Evolutionary conservation across 2,797 vertebrate genomes (phyloP).

Genomic region (Microtus obscurus): DNA sequence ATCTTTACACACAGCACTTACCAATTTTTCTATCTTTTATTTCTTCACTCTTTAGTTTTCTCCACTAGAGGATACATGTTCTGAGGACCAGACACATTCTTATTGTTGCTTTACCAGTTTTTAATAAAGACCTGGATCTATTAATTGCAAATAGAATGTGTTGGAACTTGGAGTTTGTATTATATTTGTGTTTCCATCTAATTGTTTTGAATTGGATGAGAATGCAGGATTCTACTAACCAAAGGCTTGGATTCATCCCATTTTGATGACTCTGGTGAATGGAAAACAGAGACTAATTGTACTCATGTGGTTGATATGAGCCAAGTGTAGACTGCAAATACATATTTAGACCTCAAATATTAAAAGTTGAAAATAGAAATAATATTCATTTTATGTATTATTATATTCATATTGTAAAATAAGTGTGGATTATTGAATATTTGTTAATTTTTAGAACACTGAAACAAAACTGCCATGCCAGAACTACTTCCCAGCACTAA

Average conservation of each 20-base stretch:
- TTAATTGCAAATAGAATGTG: not conserved
- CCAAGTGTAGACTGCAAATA: not conserved
- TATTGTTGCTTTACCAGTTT: slow-evolving; percentile 25
- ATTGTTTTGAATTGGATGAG: slow-evolving; percentile 28
- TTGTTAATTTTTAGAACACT: slow-evolving; percentile 33
- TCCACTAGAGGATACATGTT: not conserved
- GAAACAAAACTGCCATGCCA: not conserved
- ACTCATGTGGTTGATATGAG: not conserved
- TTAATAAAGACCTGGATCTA: not conserved
- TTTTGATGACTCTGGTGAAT: not conserved
- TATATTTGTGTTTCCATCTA: not conserved
- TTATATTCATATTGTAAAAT: not conserved
- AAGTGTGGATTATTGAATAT: not conserved
- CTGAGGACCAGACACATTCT: not conserved
- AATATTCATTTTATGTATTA: not conserved
- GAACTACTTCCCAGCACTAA: not conserved
- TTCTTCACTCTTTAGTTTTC: not conserved
- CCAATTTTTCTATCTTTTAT: not conserved
- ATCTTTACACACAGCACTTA: not conserved
- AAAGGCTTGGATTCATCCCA: not conserved
- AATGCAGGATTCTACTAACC: not conserved
- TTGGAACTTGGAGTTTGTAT: not conserved
- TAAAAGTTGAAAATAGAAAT: not conserved
- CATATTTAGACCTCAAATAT: not conserved
- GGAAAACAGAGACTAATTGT: not conserved